phyloP scores from a whole-genome alignment of 1,140 invertebrate genomes.

The Dufourea novaeangliae region DNA sequence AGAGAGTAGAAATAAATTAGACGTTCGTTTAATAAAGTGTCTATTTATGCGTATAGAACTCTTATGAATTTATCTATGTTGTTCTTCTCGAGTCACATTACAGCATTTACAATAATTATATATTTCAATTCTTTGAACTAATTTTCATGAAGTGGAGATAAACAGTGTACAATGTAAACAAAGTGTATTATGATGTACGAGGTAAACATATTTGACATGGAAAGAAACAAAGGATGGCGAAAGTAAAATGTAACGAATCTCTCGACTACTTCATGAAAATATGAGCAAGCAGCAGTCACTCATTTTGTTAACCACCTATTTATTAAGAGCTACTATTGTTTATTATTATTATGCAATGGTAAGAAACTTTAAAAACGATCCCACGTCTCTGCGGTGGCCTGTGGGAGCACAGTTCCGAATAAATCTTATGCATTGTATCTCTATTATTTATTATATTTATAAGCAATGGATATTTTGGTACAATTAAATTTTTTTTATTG shows the following conservation, averaged over 20 bases:
- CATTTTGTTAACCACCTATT: constrained; percentile 60
- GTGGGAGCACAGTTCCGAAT: constrained; percentile 81
- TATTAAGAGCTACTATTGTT: constrained; percentile 69
- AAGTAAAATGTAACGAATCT: constrained; percentile 46
- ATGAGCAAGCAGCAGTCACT: constrained; percentile 66
- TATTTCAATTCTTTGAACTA: constrained; percentile 55
- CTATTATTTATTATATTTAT: constrained; percentile 81
- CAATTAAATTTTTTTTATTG: constrained; percentile 77
- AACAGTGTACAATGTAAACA: constrained; percentile 61
- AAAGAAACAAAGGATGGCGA: constrained; percentile 43
- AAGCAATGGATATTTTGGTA: constrained; percentile 82
- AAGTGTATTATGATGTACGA: constrained; percentile 47
- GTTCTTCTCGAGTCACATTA: constrained; percentile 61
- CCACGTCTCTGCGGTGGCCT: constrained; percentile 76
- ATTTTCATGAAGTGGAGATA: constrained; percentile 65
- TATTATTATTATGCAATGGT: constrained; percentile 80
- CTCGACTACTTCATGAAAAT: constrained; percentile 64
- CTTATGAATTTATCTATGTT: constrained; percentile 58
- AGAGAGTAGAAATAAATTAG: constrained; percentile 76
- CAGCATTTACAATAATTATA: constrained; percentile 69
- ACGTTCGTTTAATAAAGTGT: constrained; percentile 74
- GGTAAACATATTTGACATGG: constrained; percentile 48
- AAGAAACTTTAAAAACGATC: constrained; percentile 80
- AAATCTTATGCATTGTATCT: constrained; percentile 80
- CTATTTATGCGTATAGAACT: constrained; percentile 71